Conservation (phyloP, 2,888 invertebrate genomes). For the Drosophila fulvimacula region DNA sequence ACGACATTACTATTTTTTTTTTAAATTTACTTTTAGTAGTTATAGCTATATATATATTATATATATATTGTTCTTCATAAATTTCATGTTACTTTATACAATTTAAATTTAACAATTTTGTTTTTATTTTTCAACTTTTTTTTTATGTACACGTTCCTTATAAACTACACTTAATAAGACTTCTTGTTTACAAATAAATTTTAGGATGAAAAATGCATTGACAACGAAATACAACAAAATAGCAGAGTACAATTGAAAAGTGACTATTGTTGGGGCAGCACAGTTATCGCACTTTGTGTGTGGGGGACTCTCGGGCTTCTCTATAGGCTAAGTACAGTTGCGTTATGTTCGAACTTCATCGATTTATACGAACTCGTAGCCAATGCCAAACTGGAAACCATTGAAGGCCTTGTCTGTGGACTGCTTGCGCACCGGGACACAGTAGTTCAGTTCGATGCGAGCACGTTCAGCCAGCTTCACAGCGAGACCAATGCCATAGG, state of each 20-base stretch:
- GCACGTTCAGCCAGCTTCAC: conserved; percentile 93
- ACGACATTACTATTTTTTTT: conserved; percentile 19
- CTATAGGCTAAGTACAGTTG: conserved; percentile 46
- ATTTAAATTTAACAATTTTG: conserved; percentile 19
- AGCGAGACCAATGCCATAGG: conserved; percentile 93
- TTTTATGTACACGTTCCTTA: conserved; percentile 65
- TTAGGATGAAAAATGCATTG: conserved; percentile 66
- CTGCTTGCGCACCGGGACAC: conserved; percentile 90
- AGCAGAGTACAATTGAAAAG: conserved; percentile 25
- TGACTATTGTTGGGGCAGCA: conserved; percentile 41
- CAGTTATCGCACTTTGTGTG: conserved; percentile 6
- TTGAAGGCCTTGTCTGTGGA: conserved; percentile 88
- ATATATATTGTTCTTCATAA: too few species aligned
- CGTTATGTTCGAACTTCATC: not conserved
- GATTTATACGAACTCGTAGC: conserved; percentile 90
- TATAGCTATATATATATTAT: too few species aligned
- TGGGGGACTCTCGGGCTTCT: conserved; percentile 53
- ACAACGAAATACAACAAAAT: conserved; percentile 56
- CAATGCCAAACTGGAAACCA: conserved; percentile 94
- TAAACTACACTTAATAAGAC: conserved; percentile 49
- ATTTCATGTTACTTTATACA: too few species aligned
- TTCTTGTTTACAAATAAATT: conserved; percentile 53
- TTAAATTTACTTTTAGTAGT: not conserved
- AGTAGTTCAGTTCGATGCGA: conserved; percentile 98
- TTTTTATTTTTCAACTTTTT: conserved; percentile 19